Evolutionary conservation across 2,113 vertebrate species (phyloP).

Genomic region (Hylia prasina): DNA sequence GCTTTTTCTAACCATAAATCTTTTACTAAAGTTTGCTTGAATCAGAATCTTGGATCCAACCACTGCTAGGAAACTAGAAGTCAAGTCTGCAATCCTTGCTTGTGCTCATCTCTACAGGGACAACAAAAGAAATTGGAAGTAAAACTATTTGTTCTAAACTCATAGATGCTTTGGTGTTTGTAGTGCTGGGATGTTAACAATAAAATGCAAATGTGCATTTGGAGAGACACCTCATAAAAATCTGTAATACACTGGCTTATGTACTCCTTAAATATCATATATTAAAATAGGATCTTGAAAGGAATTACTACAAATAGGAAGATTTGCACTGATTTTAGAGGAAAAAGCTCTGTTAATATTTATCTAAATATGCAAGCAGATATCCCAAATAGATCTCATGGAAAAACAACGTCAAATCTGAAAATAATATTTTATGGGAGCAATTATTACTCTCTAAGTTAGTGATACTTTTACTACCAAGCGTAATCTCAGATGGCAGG

Average conservation of each 20-base stretch:
- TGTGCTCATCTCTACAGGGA: background rate
- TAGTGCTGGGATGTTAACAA: background rate
- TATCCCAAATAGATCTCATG: background rate
- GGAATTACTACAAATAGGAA: background rate
- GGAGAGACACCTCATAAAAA: background rate
- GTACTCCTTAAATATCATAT: background rate
- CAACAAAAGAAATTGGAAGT: background rate
- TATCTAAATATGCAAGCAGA: background rate
- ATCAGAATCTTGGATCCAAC: background rate
- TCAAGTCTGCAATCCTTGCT: background rate
- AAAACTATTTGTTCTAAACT: background rate
- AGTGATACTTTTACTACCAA: background rate
- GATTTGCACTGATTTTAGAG: background rate
- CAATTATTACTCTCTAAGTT: background rate
- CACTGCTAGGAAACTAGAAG: background rate
- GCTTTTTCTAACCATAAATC: background rate
- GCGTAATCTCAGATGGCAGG: background rate
- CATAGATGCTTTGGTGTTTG: background rate
- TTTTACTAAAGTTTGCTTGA: background rate
- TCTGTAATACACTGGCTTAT: background rate
- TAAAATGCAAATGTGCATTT: background rate
- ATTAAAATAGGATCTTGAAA: background rate
- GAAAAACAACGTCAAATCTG: background rate
- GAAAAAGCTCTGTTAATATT: background rate
- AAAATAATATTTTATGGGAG: background rate